A percentile compares a stretch with the other conserved stretches of the same genome.
Conservation (phyloP, 2,888 invertebrate species). For the Pyrochroa serraticornis region DNA sequence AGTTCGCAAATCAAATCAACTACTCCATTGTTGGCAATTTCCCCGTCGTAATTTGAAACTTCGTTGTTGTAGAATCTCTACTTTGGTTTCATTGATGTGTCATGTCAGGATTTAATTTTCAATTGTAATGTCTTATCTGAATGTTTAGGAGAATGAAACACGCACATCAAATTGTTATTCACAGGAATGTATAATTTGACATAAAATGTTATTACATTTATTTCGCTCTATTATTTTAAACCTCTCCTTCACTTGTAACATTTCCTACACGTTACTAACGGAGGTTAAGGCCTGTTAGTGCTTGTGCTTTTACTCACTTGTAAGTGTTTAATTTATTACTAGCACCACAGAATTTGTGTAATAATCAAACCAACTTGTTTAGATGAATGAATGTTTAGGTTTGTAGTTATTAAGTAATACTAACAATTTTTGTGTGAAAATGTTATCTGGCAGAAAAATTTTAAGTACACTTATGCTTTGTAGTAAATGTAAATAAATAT, state of each 20-base stretch:
- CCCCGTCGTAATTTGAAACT: constrained; percentile 8
- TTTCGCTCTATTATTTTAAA: constrained; percentile 33
- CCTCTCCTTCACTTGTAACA: constrained; percentile 8
- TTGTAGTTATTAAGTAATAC: too few relatives aligned
- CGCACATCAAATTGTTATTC: constrained; percentile 26
- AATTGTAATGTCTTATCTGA: constrained; percentile 18
- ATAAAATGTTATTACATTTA: constrained; percentile 34
- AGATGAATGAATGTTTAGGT: too few relatives aligned
- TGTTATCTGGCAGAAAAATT: too few relatives aligned
- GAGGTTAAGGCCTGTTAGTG: neutral
- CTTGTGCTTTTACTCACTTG: constrained; percentile 12
- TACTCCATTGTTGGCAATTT: neutral
- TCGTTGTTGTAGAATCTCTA: constrained; percentile 1
- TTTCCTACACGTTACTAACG: neutral
- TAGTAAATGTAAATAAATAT: neutral
- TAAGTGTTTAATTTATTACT: constrained; percentile 12
- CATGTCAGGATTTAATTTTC: constrained; percentile 12
- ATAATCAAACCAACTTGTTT: constrained; percentile 11
- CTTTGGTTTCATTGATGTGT: constrained; percentile 16
- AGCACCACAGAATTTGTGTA: constrained; percentile 10
- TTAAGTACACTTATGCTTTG: too few relatives aligned
- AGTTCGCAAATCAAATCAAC: too few relatives aligned
- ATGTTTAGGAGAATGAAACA: constrained; percentile 18
- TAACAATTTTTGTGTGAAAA: too few relatives aligned
- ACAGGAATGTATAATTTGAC: constrained; percentile 32